Percentiles rank a stretch among this genome's conserved stretches.
phyloP scores from a whole-genome alignment of 2,888 invertebrate genomes.

The Sarcophaga subvicina region DNA sequence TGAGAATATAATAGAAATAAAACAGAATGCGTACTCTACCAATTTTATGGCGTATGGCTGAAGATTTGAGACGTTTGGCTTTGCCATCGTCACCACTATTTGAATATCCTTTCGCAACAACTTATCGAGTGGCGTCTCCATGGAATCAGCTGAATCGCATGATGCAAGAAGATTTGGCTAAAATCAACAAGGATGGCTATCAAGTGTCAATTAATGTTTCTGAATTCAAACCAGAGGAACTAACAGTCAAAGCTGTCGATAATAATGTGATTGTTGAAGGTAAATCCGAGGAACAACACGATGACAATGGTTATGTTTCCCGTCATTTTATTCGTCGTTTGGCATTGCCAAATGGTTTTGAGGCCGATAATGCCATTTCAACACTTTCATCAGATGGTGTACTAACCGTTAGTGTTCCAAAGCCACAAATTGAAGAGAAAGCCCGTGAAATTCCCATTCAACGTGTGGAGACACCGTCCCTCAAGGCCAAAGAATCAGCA shows the following conservation, averaged over 20 bases:
- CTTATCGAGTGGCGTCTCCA: slow-evolving; percentile 47
- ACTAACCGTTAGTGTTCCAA: slow-evolving; percentile 88
- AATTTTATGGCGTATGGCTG: slow-evolving; percentile 72
- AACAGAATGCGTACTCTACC: slow-evolving; percentile 70
- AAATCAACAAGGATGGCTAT: slow-evolving; percentile 85
- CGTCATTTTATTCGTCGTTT: slow-evolving; percentile 90
- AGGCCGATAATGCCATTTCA: slow-evolving; percentile 83
- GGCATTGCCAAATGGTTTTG: slow-evolving; percentile 85
- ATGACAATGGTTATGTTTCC: slow-evolving; percentile 89
- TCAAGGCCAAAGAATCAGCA: slow-evolving; percentile 71
- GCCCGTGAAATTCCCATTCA: slow-evolving; percentile 76
- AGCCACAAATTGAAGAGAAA: slow-evolving; percentile 73
- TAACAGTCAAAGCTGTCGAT: slow-evolving; percentile 86
- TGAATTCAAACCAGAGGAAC: slow-evolving; percentile 87
- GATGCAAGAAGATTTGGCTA: slow-evolving; percentile 50
- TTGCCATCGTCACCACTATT: slow-evolving; percentile 65
- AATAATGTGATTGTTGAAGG: slow-evolving; percentile 85
- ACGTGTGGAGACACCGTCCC: slow-evolving; percentile 75
- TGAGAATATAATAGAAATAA: background rate
- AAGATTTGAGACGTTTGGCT: slow-evolving; percentile 69
- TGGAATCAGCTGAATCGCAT: slow-evolving; percentile 67
- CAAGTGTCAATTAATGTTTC: slow-evolving; percentile 87
- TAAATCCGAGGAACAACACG: slow-evolving; percentile 87
- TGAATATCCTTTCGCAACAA: slow-evolving; percentile 60
- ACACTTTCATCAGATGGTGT: slow-evolving; percentile 91